Evolutionary conservation across 2,113 vertebrate genomes (phyloP), one percentile per base, ranked within the genome.

Genomic region (Cryptoleucopteryx plumbea): DNA sequence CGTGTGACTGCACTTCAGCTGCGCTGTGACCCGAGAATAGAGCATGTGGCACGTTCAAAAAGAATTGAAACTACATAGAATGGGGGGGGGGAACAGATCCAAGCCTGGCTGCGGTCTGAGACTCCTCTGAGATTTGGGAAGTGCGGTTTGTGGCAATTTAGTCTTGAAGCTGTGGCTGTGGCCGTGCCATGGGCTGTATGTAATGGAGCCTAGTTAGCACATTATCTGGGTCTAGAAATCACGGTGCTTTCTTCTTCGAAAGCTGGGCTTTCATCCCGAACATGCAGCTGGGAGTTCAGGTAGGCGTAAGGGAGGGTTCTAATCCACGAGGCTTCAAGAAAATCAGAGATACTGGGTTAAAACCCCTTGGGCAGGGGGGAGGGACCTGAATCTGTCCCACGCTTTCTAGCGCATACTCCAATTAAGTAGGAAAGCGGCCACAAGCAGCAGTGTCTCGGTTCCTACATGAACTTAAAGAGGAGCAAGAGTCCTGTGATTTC

Each of bases 361-460:
- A 84, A 20, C 7, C 32, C 11, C 9, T 23, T 15, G 45, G 38
- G 43, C 9, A 36, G 29, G 19, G 34, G 14, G n/a, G 23, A 71
- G 23, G 18, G 74, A 78, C 10, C 38, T 48, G 43, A 72, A 22
- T 14, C 38, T 36, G 9, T 11, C 18, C 43, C 31, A 11, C 6
- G 0, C 16, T 61, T 71, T 11, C 6, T 7, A 29, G 22, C 3
- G 0, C 19, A 12, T 26, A 1, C 29, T 70, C 26, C 32, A 23
- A 0, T 10, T 4, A 3, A 58, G 38, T 5, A 50, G 89, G 32
- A 36, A 17, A 13, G 55, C 4, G 19, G 42, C 65, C 36, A 29
- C 38, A 10, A 36, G 50, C 61, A 59, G 55, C 50, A 74, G 15
- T 18, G 22, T 31, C 29, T 65, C 0, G 1, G 19, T 53, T 74